Conservation (phyloP, 2,797 vertebrate genomes). For the Notoglanidium macrostoma region DNA sequence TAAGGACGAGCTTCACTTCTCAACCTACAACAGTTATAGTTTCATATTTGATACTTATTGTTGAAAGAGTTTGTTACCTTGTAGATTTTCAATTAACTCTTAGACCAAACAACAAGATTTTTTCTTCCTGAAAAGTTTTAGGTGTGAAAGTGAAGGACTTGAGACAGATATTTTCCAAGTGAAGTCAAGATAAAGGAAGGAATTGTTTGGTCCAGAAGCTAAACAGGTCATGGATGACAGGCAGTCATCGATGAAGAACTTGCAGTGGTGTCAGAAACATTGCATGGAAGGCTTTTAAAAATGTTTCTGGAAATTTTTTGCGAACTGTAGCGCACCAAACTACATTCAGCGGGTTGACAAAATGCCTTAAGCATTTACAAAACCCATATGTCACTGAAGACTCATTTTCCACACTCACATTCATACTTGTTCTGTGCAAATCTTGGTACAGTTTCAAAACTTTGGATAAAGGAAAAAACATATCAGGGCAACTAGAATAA, state of each 20-base stretch:
- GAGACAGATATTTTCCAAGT: background rate
- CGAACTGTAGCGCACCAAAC: background rate
- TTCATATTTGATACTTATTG: background rate
- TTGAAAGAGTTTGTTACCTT: background rate
- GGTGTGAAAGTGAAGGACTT: background rate
- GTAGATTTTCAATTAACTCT: background rate
- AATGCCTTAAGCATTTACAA: background rate
- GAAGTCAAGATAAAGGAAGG: background rate
- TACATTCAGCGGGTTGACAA: background rate
- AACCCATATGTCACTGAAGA: background rate
- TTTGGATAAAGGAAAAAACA: background rate
- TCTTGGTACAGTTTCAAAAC: background rate
- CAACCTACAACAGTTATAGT: background rate
- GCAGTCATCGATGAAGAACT: background rate
- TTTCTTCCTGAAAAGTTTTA: background rate
- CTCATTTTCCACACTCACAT: background rate
- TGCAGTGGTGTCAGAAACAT: background rate
- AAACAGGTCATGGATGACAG: background rate
- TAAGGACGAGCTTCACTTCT: constrained; percentile 65
- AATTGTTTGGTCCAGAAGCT: background rate
- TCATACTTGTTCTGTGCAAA: background rate
- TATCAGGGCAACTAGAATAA: background rate
- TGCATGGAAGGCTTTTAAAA: background rate
- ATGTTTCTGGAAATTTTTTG: background rate
- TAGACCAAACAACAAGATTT: background rate